phyloP scores from a whole-genome alignment of 2,888 invertebrate genomes.

The Clanis bilineata region DNA sequence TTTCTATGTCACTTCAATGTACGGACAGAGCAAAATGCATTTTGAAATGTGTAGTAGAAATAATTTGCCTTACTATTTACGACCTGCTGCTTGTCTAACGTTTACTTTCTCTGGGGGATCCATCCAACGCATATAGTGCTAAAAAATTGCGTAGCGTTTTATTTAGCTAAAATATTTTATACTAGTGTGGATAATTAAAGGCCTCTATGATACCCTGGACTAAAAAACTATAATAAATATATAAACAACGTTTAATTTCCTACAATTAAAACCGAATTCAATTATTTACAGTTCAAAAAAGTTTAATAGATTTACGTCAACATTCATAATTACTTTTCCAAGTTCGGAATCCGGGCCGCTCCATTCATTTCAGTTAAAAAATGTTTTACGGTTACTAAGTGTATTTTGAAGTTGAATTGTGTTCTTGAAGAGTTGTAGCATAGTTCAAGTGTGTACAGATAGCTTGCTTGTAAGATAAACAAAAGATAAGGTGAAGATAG shows the following conservation, averaged over 20 bases:
- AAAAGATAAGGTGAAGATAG: no score
- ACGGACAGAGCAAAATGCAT: no score
- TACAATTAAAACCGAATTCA: constrained; percentile 15
- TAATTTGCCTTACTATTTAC: not conserved
- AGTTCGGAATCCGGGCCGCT: constrained; percentile 41
- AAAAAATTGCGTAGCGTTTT: no score
- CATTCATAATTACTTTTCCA: constrained; percentile 52
- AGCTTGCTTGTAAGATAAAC: constrained; percentile 17
- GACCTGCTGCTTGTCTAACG: no score
- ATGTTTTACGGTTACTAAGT: constrained; percentile 45
- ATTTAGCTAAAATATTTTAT: no score
- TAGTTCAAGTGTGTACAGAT: not conserved
- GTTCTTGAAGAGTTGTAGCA: constrained; percentile 29
- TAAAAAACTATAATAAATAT: no score
- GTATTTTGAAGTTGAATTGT: constrained; percentile 57
- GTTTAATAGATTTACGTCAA: constrained; percentile 43
- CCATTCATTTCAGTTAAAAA: constrained; percentile 47
- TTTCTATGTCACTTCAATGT: no score
- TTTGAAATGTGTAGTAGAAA: no score
- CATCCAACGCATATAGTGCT: no score
- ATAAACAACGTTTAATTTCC: not conserved
- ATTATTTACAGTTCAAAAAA: constrained; percentile 34
- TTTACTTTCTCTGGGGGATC: no score
- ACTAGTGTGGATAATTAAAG: no score
- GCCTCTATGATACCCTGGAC: no score